phyloP scores from a whole-genome alignment of 2,888 invertebrate genomes.

The Cheilosia vernalis region DNA sequence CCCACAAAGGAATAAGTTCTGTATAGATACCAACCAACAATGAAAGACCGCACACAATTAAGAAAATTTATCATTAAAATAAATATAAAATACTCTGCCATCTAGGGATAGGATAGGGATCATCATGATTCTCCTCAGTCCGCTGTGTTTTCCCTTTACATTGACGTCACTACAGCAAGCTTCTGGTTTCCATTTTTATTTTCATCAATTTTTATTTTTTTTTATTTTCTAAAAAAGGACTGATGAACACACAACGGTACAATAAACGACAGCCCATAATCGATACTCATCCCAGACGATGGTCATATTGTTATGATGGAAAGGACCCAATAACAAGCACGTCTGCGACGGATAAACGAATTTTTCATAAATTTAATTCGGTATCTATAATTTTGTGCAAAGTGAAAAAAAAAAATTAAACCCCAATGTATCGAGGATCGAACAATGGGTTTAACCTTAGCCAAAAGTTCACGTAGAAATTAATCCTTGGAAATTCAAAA shows the following conservation, averaged over 20 bases:
- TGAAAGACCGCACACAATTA: no score
- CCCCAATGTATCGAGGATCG: neutral
- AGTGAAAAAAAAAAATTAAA: conserved; percentile 5
- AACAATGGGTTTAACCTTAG: conserved; percentile 27
- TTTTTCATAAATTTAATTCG: conserved; percentile 5
- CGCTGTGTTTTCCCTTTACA: conserved; percentile 9
- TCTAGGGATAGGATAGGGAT: no score
- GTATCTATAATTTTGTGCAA: conserved; percentile 47
- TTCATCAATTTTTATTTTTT: conserved; percentile 31
- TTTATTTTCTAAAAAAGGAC: conserved; percentile 26
- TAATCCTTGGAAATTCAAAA: conserved; percentile 65
- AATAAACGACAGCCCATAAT: conserved; percentile 27
- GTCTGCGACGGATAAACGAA: conserved; percentile 37
- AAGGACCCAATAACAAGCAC: no score
- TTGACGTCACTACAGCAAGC: conserved; percentile 31
- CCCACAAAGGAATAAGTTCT: no score
- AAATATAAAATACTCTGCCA: conserved; percentile 5
- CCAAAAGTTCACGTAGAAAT: conserved; percentile 53
- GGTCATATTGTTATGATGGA: conserved; percentile 30
- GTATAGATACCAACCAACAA: no score
- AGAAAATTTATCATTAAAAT: conserved; percentile 5
- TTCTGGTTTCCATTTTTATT: neutral
- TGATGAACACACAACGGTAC: conserved; percentile 11
- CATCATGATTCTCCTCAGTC: neutral
- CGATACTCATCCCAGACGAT: conserved; percentile 56